Conservation (phyloP, 1,140 invertebrate genomes). For the Dufourea novaeangliae region DNA sequence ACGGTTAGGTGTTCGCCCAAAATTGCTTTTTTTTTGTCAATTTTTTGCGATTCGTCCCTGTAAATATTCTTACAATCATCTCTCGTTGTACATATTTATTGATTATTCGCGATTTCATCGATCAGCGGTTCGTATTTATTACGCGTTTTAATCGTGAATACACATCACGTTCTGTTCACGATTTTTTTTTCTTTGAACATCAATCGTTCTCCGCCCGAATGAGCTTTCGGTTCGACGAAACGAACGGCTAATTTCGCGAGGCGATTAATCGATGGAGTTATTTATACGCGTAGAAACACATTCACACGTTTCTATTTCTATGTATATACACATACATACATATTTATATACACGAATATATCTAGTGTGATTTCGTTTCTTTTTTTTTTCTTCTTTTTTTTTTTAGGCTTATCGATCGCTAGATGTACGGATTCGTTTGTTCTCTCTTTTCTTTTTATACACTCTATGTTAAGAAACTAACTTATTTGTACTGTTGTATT, state of each 20-base stretch:
- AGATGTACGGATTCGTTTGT: constrained; percentile 12
- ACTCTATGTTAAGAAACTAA: constrained; percentile 7
- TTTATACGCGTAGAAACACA: constrained; percentile 1
- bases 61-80: constrained; percentile 53
- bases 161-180: not conserved
- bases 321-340: not conserved
- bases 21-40: constrained; percentile 26
- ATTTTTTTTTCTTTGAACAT: not conserved
- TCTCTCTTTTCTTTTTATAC: constrained; percentile 16
- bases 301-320: not conserved
- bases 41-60: constrained; percentile 37
- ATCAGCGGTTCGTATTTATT: constrained; percentile 45
- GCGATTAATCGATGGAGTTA: not conserved
- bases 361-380: not conserved
- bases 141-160: constrained; percentile 5
- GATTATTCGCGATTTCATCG: constrained; percentile 17
- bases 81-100: constrained; percentile 64
- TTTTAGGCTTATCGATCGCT: constrained; percentile 38
- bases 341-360: not conserved
- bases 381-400: not conserved
- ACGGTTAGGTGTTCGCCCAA: constrained; percentile 26
- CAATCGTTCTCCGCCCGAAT: not conserved
- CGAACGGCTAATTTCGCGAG: constrained; percentile 5
- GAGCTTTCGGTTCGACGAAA: not conserved
- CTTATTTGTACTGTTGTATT: constrained; percentile 22